Conservation (phyloP, 1,140 invertebrate genomes). For the Hypsibius dujardini region DNA sequence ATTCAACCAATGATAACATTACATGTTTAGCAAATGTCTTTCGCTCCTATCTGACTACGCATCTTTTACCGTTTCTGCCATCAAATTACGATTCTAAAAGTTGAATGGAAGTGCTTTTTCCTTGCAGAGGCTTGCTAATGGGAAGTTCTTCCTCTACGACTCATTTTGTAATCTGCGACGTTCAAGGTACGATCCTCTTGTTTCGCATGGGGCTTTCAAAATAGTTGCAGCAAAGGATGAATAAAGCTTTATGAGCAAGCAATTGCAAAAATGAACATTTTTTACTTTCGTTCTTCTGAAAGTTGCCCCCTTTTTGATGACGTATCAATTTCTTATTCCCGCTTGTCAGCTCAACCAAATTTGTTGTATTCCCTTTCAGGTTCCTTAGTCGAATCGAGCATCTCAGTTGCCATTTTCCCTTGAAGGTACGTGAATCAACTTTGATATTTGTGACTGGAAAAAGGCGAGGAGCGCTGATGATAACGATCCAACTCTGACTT, state of each 20-base stretch:
- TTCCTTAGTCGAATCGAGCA: background rate
- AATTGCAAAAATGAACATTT: background rate
- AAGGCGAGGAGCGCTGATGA: background rate
- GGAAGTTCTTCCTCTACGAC: background rate
- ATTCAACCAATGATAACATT: too few species aligned
- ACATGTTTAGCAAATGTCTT: too few species aligned
- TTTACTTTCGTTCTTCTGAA: conserved; percentile 7
- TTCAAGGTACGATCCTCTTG: too few species aligned
- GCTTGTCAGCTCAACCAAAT: background rate
- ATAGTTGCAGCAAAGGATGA: background rate
- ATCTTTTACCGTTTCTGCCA: too few species aligned
- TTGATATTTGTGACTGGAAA: background rate
- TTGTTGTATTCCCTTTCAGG: background rate
- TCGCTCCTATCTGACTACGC: too few species aligned
- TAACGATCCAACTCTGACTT: background rate
- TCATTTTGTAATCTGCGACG: too few species aligned
- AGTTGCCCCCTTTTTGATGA: background rate
- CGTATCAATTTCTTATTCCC: background rate
- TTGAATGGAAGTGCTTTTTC: background rate
- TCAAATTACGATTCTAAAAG: background rate
- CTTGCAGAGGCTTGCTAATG: background rate
- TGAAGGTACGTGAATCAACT: background rate
- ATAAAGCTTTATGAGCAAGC: background rate
- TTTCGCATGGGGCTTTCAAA: too few species aligned
- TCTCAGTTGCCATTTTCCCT: background rate